Base-by-base conservation (phyloP, 2,888 invertebrate genomes). In the Epicampocera succincta region DNA sequence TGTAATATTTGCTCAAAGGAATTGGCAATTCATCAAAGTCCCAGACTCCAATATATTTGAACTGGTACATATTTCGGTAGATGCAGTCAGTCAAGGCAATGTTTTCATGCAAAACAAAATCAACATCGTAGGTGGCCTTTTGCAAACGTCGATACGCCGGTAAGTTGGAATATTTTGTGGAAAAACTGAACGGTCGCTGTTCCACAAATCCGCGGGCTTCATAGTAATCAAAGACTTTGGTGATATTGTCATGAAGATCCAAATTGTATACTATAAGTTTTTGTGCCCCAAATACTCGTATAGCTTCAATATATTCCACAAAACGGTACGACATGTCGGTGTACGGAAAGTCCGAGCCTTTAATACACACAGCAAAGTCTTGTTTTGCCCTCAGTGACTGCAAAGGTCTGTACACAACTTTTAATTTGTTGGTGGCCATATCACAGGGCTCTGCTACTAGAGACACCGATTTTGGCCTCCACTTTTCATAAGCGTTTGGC, bases 21-120 rank as follows among this genome's bases (percentile, higher is more conserved):
- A 98, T 96, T 85, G 98, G 97, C 65, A 98, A 95, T 91, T 98
- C 98, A 91, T 98, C 98, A 75, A 96, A 95, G 90, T 98, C 98
- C 68, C 98, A 92, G 69, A 98, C 92, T 3, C 96, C 96, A 60
- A 97, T 94, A 91, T 96, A 97, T 84, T 96, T 94, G 91, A 96
- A 98, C 84, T 94, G 93, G 90, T 97, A 96, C 93, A 98, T 94
- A 90, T 98, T 95, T 87, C 96, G 95, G 91, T 98, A 98, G 80
- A 98, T 93, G 89, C 98, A 98, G 90, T 98, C 98, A 90, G 98
- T 98, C 92, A 98, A 98, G 6, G 98, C 97, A 86, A 98, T 96
- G 84, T 98, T 92, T 91, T 98, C 98, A 92, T 98, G 97, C 88
- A 97, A 95, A 15, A 98, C 92, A 90, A 96, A 87, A 96, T 96